phyloP scores from a whole-genome alignment of 2,888 invertebrate genomes.

The Eupithecia insigniata region DNA sequence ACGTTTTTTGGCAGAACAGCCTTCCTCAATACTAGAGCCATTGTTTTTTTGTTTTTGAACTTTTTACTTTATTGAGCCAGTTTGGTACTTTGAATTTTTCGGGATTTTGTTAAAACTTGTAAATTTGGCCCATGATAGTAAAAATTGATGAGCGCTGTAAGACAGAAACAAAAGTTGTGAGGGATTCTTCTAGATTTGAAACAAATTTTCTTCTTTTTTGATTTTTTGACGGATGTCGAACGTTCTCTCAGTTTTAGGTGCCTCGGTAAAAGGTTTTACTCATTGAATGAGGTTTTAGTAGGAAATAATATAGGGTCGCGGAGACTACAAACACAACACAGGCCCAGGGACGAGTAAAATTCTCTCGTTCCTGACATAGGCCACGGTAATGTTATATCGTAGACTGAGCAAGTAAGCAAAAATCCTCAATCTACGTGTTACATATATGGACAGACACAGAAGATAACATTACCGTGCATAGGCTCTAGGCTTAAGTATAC shows the following conservation, averaged over 20 bases:
- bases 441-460: too few relatives aligned
- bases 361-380: too few relatives aligned
- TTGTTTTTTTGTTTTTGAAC: slow-evolving; percentile 55
- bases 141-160: slow-evolving; percentile 51
- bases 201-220: slow-evolving; percentile 53
- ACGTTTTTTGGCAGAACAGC: slow-evolving; percentile 67
- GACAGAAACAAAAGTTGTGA: slow-evolving; percentile 56
- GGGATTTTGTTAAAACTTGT: slow-evolving; percentile 60
- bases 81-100: slow-evolving; percentile 55
- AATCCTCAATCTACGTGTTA: too few relatives aligned
- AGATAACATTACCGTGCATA: too few relatives aligned
- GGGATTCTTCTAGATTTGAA: slow-evolving; percentile 51
- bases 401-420: too few relatives aligned
- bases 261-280: slow-evolving; percentile 32
- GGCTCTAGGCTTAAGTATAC: too few relatives aligned
- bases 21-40: slow-evolving; percentile 74
- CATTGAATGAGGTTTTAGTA: not conserved
- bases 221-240: slow-evolving; percentile 36
- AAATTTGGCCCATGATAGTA: slow-evolving; percentile 71
- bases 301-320: not conserved
- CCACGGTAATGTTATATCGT: too few relatives aligned
- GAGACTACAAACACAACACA: not conserved
- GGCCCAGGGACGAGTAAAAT: too few relatives aligned
- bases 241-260: slow-evolving; percentile 10
- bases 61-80: slow-evolving; percentile 36